Percentiles rank a stretch among this genome's conserved stretches.
These are phyloP conservation scores for Enteromius radiatus DNA, from an alignment of 2,797 vertebrate species.

Conservation along the genomic window DNA sequence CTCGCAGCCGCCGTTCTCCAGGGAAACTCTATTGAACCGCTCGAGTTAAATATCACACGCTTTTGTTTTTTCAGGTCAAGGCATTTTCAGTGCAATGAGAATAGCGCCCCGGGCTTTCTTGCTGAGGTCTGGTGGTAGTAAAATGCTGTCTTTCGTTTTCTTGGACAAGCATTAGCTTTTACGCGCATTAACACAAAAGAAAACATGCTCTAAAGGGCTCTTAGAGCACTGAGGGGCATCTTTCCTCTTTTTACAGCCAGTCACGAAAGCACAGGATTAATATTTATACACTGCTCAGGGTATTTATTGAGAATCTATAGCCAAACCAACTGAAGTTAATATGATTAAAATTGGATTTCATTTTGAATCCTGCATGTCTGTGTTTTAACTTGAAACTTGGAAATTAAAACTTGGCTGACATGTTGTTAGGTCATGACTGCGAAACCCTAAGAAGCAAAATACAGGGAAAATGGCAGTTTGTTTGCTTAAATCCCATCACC, in stretches of 20 bases:
- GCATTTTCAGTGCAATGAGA: constrained; percentile 68
- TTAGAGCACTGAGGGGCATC: constrained; percentile 39
- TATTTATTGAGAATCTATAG: constrained; percentile 22
- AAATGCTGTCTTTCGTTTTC: constrained; percentile 38
- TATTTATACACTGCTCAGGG: constrained; percentile 19
- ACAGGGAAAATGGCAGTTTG: background rate
- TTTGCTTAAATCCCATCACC: constrained; percentile 11
- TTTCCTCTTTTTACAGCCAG: constrained; percentile 34
- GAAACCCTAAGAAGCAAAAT: background rate
- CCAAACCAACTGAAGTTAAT: background rate
- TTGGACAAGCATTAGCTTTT: constrained; percentile 58
- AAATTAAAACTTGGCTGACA: background rate
- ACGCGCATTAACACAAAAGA: constrained; percentile 55
- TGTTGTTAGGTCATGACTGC: constrained; percentile 8
- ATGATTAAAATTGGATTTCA: background rate
- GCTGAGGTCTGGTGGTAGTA: constrained; percentile 53
- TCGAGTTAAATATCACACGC: constrained; percentile 75
- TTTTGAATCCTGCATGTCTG: background rate
- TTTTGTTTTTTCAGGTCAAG: constrained; percentile 82
- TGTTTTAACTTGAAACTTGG: background rate
- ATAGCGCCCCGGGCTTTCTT: constrained; percentile 67
- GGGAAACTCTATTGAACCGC: constrained; percentile 66
- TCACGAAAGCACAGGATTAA: constrained; percentile 48
- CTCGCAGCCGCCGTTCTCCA: constrained; percentile 62
- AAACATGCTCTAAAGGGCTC: constrained; percentile 42